Evolutionary conservation across 2,113 vertebrate species (phyloP).

Genomic region (Notarius lentiginosus): DNA sequence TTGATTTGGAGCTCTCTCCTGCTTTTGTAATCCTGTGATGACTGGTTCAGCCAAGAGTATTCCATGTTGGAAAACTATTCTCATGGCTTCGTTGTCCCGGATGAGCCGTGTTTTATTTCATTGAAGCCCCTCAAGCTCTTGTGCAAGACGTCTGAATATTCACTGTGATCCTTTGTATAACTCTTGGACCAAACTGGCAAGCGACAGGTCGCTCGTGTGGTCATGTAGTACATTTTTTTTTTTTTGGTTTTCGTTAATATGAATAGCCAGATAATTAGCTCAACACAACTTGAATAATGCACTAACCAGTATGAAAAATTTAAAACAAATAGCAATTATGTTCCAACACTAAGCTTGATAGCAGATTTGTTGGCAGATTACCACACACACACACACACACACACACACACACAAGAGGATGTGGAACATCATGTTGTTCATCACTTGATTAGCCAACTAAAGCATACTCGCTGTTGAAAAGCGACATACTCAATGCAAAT

Average conservation of each 20-base stretch:
- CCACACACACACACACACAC: too few species aligned
- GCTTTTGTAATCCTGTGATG: background rate
- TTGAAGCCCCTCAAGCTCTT: background rate
- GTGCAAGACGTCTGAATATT: background rate
- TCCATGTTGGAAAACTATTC: background rate
- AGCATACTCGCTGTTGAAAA: background rate
- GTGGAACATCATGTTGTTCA: background rate
- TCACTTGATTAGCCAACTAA: background rate
- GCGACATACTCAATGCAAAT: background rate
- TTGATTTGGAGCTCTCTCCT: background rate
- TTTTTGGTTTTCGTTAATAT: background rate
- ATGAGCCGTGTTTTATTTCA: background rate
- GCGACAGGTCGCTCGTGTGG: background rate
- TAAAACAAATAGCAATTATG: too few species aligned
- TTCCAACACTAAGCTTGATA: background rate
- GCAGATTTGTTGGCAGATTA: background rate
- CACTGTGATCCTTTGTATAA: background rate
- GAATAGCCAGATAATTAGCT: background rate
- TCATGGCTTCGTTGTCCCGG: background rate
- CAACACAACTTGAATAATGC: background rate
- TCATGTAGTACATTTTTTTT: background rate
- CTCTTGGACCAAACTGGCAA: too few species aligned
- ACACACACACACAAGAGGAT: too few species aligned
- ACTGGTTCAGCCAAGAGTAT: background rate
- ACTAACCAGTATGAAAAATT: background rate